Conservation (phyloP, 2,888 invertebrate genomes). For the Brachyptera putata region DNA sequence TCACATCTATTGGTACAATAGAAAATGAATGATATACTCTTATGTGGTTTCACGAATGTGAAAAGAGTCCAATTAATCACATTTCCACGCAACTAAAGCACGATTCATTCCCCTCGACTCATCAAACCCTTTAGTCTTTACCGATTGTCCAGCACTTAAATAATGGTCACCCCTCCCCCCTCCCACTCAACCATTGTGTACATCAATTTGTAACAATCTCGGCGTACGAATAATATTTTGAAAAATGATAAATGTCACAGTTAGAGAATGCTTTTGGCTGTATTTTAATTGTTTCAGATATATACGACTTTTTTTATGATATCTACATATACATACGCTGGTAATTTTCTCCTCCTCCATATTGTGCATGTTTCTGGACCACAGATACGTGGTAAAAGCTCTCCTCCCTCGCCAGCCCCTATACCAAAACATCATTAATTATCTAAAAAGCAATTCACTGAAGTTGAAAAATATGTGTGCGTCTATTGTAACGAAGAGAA, state of each 20-base stretch:
- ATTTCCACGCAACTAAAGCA: no score
- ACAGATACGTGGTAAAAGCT: not conserved
- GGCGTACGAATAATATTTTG: no score
- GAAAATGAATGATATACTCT: no score
- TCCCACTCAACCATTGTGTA: no score
- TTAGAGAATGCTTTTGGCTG: constrained; percentile 21
- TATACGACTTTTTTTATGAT: not conserved
- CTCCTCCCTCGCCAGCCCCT: not conserved
- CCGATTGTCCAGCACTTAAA: no score
- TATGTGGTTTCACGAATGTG: no score
- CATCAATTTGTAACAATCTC: no score
- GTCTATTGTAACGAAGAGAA: constrained; percentile 6
- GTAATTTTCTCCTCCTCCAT: not conserved
- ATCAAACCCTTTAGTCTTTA: no score
- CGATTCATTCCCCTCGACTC: no score
- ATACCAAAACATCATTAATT: constrained; percentile 30
- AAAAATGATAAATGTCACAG: constrained; percentile 32
- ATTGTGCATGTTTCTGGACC: not conserved
- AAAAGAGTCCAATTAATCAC: no score
- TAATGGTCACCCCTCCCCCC: no score
- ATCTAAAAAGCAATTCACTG: constrained; percentile 32
- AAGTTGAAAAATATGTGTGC: constrained; percentile 25
- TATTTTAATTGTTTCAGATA: constrained; percentile 30
- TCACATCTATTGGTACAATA: no score
- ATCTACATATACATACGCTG: not conserved